These are phyloP conservation scores for Samia ricini DNA, from an alignment of 1,140 invertebrate species.

Conservation along the genomic window DNA sequence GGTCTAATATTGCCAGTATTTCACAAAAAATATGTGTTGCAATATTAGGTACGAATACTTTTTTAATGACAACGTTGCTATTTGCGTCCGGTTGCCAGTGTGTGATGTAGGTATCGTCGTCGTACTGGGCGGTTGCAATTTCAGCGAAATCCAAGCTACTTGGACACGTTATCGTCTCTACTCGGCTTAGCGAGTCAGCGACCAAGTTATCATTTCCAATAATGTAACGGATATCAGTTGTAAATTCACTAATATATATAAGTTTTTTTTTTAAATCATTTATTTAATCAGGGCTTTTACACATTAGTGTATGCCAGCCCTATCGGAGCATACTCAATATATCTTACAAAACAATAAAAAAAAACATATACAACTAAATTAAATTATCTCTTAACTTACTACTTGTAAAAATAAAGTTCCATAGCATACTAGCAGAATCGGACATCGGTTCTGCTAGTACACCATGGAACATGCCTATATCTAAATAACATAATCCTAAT, in stretches of 20 bases:
- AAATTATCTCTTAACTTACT: no score
- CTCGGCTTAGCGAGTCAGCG: background rate
- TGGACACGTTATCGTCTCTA: background rate
- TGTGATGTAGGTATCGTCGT: background rate
- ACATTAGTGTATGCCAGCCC: no score
- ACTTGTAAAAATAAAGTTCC: no score
- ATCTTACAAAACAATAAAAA: no score
- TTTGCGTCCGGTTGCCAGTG: background rate
- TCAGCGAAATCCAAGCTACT: background rate
- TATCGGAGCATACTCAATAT: no score
- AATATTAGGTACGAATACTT: constrained; percentile 1
- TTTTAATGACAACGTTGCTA: background rate
- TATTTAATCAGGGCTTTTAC: no score
- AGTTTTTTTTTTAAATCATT: no score
- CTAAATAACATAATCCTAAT: no score
- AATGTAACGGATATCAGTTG: background rate
- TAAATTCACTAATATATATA: constrained; percentile 2
- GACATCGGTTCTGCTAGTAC: no score
- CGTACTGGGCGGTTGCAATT: background rate
- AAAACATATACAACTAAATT: no score
- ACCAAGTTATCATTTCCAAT: constrained; percentile 1
- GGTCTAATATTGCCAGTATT: background rate
- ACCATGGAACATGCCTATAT: no score
- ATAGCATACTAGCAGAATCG: no score
- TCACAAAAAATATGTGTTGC: background rate